These are phyloP conservation scores for Rhyacophila evoluta DNA, from an alignment of 2,888 invertebrate genomes.

Conservation along the genomic window DNA sequence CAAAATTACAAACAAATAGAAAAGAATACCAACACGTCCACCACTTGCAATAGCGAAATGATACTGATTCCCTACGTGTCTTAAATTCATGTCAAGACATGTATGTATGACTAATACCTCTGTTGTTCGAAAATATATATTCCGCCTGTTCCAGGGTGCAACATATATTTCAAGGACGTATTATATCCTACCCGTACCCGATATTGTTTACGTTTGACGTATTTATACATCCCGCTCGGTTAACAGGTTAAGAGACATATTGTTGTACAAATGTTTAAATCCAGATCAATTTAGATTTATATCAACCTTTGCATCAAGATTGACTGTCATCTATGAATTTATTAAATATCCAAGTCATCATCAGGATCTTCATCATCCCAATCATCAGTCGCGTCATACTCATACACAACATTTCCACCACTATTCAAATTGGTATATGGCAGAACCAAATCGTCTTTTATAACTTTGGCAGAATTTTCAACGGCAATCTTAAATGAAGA, in stretches of 20 bases:
- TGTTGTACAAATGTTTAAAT: too few species aligned
- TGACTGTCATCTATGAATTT: too few species aligned
- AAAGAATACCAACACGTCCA: too few species aligned
- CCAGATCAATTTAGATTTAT: too few species aligned
- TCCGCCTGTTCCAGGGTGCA: constrained; percentile 49
- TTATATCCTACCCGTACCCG: constrained; percentile 42
- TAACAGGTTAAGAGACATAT: constrained; percentile 33
- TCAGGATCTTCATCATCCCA: constrained; percentile 91
- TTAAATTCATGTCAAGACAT: constrained; percentile 10
- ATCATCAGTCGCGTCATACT: constrained; percentile 83
- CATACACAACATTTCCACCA: constrained; percentile 76
- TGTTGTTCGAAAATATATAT: constrained; percentile 50
- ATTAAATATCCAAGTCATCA: constrained; percentile 82
- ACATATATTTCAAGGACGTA: constrained; percentile 40
- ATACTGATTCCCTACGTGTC: constrained; percentile 30
- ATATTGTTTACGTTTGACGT: too few species aligned
- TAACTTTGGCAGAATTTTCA: constrained; percentile 72
- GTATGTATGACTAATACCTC: constrained; percentile 47
- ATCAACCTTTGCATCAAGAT: too few species aligned
- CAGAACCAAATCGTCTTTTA: constrained; percentile 71
- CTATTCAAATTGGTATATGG: constrained; percentile 72
- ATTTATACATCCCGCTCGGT: constrained; percentile 37
- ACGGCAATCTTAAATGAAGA: constrained; percentile 77
- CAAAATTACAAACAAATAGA: too few species aligned
- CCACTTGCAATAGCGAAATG: constrained; percentile 37